These are phyloP conservation scores for Teleogryllus oceanicus DNA, from an alignment of 2,888 invertebrate species.

Conservation along the genomic window DNA sequence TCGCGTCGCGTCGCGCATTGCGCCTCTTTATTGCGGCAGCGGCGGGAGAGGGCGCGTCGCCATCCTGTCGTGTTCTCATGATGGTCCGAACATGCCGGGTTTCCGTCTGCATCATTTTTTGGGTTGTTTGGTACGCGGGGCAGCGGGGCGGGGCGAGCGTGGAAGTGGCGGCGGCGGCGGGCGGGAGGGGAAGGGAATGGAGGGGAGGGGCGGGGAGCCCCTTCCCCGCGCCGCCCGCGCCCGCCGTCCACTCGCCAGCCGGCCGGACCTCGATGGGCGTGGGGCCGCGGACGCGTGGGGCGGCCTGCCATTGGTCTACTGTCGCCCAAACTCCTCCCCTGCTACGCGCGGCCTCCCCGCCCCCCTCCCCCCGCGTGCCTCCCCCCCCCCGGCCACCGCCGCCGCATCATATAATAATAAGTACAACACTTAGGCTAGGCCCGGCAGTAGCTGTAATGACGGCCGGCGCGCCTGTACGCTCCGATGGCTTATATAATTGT, in stretches of 20 bases:
- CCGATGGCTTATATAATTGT: background rate
- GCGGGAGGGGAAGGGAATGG: background rate
- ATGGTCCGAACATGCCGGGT: too few species aligned
- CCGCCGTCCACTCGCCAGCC: too few species aligned
- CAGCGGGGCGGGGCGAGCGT: background rate
- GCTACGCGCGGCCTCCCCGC: background rate
- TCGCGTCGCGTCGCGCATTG: too few species aligned
- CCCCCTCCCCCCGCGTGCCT: background rate
- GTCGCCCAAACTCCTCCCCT: too few species aligned
- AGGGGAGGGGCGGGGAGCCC: too few species aligned
- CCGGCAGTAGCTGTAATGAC: background rate
- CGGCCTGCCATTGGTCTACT: background rate
- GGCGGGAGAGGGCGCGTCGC: too few species aligned
- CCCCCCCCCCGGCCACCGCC: background rate
- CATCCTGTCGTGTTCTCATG: too few species aligned
- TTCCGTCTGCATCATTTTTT: background rate
- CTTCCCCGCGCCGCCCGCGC: too few species aligned
- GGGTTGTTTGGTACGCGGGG: background rate
- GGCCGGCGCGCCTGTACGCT: background rate
- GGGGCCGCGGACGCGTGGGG: background rate
- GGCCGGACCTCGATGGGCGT: background rate
- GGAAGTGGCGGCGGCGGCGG: background rate
- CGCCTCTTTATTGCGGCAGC: too few species aligned
- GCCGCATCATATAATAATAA: constrained; percentile 10
- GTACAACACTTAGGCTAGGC: background rate